Base-by-base conservation (phyloP, 2,797 vertebrate genomes). In the Alosa sapidissima region DNA sequence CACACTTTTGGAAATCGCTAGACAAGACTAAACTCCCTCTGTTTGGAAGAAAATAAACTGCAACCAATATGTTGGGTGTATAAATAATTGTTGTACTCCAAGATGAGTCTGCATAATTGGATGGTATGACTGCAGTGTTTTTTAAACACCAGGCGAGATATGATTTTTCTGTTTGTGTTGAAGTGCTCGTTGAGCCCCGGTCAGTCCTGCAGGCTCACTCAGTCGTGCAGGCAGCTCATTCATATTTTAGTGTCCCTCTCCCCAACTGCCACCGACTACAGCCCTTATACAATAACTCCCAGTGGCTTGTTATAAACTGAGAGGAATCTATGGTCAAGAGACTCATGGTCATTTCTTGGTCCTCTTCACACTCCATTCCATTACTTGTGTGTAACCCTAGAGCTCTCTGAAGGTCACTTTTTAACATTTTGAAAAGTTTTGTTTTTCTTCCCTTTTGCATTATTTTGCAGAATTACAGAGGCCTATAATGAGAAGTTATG, bases 401-500 rank as follows among this genome's bases (percentile, higher is more conserved):
- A 75, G 14, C 68, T 75, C 14, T 78, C 36, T 72, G 65, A 72
- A 72, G 33, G 33, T 90, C 89, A 89, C 87, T 91, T 92, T 84
- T 85, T 81, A 83, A 41, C 81, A 72, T 87, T 87, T 87, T 84
- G 85, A 85, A 87, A 91, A 92, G 86, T 85, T 90, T 92, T 84
- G 90, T 90, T 87, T 86, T 89, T 89, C 72, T 78, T 78, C 72
- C 68, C 72, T 19, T 78, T 78, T 90, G 88, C 90, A 91, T 89
- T 87, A 89, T 89, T 89, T 90, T 82, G 83, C 84, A 90, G 89
- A 93, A 95, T 94, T 91, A 94, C 90, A 94, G 93, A 90, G 90
- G 91, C 86, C 90, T 85, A 91, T 94, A 95, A 95, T 95, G 92
- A 95, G 94, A 94, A 94, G 93, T 94, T 95, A 92, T 94, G 93